Percentiles rank a stretch among this genome's conserved stretches.
Conservation (phyloP, 23 tunicate species). For the Halocynthia aurantium region DNA sequence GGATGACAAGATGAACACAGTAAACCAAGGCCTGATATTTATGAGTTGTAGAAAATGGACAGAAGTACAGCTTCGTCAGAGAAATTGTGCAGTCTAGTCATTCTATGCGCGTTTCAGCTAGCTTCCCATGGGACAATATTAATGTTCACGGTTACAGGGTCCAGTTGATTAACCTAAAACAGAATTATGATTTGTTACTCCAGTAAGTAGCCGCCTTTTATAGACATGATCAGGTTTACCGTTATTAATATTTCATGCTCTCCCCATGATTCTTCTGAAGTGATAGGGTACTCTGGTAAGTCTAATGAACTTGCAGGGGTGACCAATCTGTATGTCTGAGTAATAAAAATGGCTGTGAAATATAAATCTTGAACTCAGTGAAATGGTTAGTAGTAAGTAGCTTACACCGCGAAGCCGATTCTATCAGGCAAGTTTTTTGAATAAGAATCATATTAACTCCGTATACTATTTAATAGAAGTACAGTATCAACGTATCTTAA, state of each 20-base stretch:
- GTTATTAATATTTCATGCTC: slow-evolving; percentile 38
- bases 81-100: not conserved
- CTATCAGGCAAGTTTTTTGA: too few species aligned
- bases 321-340: slow-evolving; percentile 22
- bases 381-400: too few species aligned
- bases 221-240: slow-evolving; percentile 6
- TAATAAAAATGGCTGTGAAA: not conserved
- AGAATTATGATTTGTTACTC: not conserved
- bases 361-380: too few species aligned
- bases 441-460: too few species aligned
- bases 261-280: slow-evolving; percentile 10
- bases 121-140: slow-evolving; percentile 10
- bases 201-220: not conserved
- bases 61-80: too few species aligned
- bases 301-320: slow-evolving; percentile 20
- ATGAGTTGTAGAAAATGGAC: too few species aligned
- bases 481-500: too few species aligned
- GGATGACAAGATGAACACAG: too few species aligned
- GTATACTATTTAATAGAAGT: too few species aligned
- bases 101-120: not conserved
- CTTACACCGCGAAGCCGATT: too few species aligned
- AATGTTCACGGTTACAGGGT: slow-evolving; percentile 15
- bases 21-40: too few species aligned
- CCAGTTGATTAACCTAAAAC: slow-evolving; percentile 15
- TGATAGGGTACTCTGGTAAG: slow-evolving; percentile 39